Evolutionary conservation across 37 sponge, comb jelly and placozoan species (phyloP).

Genomic region (Geodia barretti): DNA sequence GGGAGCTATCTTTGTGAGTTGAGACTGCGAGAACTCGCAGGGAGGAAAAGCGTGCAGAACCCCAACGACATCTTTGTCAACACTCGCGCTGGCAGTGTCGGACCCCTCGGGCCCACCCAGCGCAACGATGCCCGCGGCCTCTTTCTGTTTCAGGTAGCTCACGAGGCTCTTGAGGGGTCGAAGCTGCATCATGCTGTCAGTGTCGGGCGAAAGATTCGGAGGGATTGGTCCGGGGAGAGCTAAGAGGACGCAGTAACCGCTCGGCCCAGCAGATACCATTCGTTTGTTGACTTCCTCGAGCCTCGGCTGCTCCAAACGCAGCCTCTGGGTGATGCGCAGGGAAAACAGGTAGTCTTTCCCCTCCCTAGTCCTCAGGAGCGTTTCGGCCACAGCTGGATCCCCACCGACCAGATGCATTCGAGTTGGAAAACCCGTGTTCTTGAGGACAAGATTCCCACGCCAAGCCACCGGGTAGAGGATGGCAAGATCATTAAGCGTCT

Average conservation of each 20-base stretch:
- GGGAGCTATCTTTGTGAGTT: slow-evolving; percentile 81
- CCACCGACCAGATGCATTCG: slow-evolving; percentile 94
- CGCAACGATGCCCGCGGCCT: slow-evolving; percentile 96
- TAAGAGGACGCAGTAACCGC: slow-evolving; percentile 83
- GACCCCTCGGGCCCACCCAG: slow-evolving; percentile 25
- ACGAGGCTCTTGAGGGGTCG: slow-evolving; percentile 90
- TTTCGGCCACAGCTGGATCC: slow-evolving; percentile 78
- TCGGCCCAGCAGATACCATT: slow-evolving; percentile 85
- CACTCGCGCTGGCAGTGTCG: not conserved
- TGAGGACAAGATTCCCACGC: slow-evolving; percentile 90
- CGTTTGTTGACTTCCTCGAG: slow-evolving; percentile 95
- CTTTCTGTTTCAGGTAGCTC: slow-evolving; percentile 89
- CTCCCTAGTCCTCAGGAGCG: slow-evolving; percentile 56
- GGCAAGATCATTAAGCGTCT: slow-evolving; percentile 73
- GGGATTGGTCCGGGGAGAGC: slow-evolving; percentile 82
- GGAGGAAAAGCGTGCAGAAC: slow-evolving; percentile 96
- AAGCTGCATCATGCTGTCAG: slow-evolving; percentile 42
- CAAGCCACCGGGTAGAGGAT: slow-evolving; percentile 88
- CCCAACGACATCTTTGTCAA: slow-evolving; percentile 67
- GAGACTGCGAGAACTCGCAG: slow-evolving; percentile 85
- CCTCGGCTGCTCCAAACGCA: slow-evolving; percentile 88
- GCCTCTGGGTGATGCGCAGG: slow-evolving; percentile 87
- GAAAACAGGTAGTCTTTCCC: slow-evolving; percentile 46
- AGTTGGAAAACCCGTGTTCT: slow-evolving; percentile 91
- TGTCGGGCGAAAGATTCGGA: slow-evolving; percentile 8